phyloP scores from a whole-genome alignment of 2,113 vertebrate genomes.

The Poecile atricapillus region DNA sequence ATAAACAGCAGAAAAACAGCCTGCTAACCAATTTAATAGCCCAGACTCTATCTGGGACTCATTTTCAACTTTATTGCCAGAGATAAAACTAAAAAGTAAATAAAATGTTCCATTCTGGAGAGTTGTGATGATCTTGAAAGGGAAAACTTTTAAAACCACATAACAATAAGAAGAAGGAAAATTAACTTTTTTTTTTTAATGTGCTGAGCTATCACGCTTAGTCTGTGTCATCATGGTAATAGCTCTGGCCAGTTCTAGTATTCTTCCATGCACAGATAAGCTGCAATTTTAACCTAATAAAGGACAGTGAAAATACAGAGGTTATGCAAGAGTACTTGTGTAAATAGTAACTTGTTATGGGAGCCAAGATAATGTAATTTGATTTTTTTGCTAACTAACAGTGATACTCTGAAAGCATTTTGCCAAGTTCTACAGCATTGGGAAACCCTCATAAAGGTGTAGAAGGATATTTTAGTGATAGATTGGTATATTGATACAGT shows the following conservation, averaged over 20 bases:
- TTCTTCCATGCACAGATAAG: neutral
- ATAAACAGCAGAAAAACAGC: neutral
- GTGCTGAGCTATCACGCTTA: neutral
- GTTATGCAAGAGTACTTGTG: neutral
- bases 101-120: neutral
- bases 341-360: neutral
- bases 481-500: neutral
- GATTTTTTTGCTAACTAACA: neutral
- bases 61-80: neutral
- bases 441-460: neutral
- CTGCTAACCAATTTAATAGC: neutral
- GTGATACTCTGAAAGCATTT: neutral
- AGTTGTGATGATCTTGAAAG: neutral
- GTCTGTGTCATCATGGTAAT: neutral
- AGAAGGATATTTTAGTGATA: neutral
- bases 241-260: neutral
- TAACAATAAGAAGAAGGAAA: neutral
- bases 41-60: neutral
- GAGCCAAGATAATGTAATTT: neutral
- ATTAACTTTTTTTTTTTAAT: neutral
- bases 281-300: constrained; percentile 9
- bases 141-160: neutral
- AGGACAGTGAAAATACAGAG: neutral
- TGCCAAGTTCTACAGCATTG: neutral
- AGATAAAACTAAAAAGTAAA: neutral